Evolutionary conservation across 2,113 vertebrate species (phyloP), one percentile per base, ranked within the genome.

Genomic region (Phyllostomus discolor): DNA sequence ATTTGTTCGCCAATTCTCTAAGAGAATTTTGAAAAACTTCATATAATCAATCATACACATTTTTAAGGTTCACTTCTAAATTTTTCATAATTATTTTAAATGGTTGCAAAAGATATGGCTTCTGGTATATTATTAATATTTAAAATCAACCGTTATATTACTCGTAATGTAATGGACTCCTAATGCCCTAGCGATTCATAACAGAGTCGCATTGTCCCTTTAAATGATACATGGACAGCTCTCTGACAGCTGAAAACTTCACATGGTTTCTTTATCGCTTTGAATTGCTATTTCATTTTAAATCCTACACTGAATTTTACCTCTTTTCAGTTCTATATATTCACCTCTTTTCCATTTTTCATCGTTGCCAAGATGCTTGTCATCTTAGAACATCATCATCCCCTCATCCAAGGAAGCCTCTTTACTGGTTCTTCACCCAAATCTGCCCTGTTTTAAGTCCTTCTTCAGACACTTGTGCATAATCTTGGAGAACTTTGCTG

Each of bases 51-150:
- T 48, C 62, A 38, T 43, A 35, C 31, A 46, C 80, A 8, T 52
- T 67, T 86, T 82, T 90, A 95, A 80, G n/a, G n/a, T 85, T 93
- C 50, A 76, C 72, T 48, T 93, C 66, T 70, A 81, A 88, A 84
- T 75, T 38, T 52, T 91, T 10, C 28, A 28, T 76, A 43, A 91
- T 91, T 81, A 90, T 82, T 94, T 94, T 86, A 88, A 89, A 86
- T 78, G 70, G 10, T 46, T 82, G 28, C 67, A 85, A 96, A 91
- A 28, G 17, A 24, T 62, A 86, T 59, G 52, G 50, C n/a, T 95
- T 88, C 70, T 85, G 31, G 59, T 10, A 70, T 85, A 87, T 59
- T 85, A 7, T 95, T 78, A 93, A 86, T 95, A 81, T 91, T 91
- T 95, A 72, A 96, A 91, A 41, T 67, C 50, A 70, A 87, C 28